These are phyloP conservation scores for Enteromius afrohamiltoni DNA, from an alignment of 2,797 vertebrate species.

Conservation along the genomic window DNA sequence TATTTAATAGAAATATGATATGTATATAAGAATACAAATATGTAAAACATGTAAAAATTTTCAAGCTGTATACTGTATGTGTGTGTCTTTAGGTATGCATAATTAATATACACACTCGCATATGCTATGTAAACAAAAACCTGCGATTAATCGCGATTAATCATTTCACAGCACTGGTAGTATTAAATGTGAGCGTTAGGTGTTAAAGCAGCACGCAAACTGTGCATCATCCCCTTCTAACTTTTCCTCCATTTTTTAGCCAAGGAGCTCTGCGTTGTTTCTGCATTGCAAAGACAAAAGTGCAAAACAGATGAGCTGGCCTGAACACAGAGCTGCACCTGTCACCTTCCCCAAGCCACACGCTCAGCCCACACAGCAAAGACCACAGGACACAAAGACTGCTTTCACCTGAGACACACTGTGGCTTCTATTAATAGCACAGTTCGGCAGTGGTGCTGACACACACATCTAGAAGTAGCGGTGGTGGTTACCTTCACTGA, in stretches of 20 bases:
- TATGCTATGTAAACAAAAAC: too few species aligned
- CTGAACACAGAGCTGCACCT: slow-evolving; percentile 41
- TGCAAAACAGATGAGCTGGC: slow-evolving; percentile 43
- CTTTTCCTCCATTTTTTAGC: background rate
- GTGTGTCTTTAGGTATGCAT: too few species aligned
- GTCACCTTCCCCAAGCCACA: slow-evolving; percentile 41
- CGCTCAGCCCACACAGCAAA: slow-evolving; percentile 42
- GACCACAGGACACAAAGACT: slow-evolving; percentile 49
- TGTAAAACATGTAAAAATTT: too few species aligned
- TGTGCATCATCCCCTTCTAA: background rate
- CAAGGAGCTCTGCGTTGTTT: slow-evolving; percentile 6
- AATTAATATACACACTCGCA: too few species aligned
- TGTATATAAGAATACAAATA: too few species aligned
- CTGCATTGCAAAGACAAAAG: slow-evolving; percentile 35
- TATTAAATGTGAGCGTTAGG: background rate
- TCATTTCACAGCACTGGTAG: background rate
- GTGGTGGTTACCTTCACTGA: slow-evolving; percentile 51
- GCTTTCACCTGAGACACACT: slow-evolving; percentile 47
- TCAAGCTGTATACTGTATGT: too few species aligned
- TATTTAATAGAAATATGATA: too few species aligned
- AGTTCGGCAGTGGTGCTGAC: slow-evolving; percentile 37
- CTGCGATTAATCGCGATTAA: too few species aligned
- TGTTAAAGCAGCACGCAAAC: background rate
- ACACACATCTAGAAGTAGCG: slow-evolving; percentile 34
- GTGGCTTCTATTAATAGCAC: slow-evolving; percentile 45